Base-by-base conservation (phyloP, 2,888 invertebrate genomes). In the Dolichopus griseipennis region DNA sequence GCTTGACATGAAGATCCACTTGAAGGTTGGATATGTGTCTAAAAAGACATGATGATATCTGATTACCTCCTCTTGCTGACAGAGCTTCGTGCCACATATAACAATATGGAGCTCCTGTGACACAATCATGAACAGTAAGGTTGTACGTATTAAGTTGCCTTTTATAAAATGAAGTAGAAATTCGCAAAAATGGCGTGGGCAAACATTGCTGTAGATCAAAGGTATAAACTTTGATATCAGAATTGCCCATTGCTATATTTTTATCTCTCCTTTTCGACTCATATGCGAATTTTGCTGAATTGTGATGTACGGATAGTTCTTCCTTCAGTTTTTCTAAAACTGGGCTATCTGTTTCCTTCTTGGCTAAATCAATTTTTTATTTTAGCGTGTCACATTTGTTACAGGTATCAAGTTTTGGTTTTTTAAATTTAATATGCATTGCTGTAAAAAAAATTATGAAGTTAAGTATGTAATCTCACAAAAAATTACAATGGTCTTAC, bases 41-140 rank as follows among this genome's bases (percentile, higher is more conserved):
- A 65, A 72, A 70, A 34, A 71, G 22, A 62, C 69, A 71, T 62
- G 69, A 71, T 20, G 70, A 66, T 61, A 70, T 69, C 65, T 71
- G 70, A 66, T 71, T 71, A 34, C 71, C 72, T 21, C 70, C 71
- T 33, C 70, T 68, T 66, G 69, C 70, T 10, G 68, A 68, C 61
- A 71, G 66, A 27, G 68, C 70, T 68, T 72, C 71, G 67, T 72
- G 69, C 72, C 72, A 72, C 70, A 72, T 72, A 63, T 70, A 72
- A 64, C 69, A 71, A 61, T 66, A n/a, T 37, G 69, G 69, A 61
- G 68, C 67, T 66, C 67, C 66, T 3, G 68, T 71, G 3, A 61
- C 64, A 63, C 67, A 67, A 37, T 72, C 70, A 67, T 71, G 70
- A 27, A 71, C 66, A n/a, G 69, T 70, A 22, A 69, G n/a, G 33